phyloP scores from a whole-genome alignment of 1,140 invertebrate genomes.

The Macrobrachium rosenbergii region DNA sequence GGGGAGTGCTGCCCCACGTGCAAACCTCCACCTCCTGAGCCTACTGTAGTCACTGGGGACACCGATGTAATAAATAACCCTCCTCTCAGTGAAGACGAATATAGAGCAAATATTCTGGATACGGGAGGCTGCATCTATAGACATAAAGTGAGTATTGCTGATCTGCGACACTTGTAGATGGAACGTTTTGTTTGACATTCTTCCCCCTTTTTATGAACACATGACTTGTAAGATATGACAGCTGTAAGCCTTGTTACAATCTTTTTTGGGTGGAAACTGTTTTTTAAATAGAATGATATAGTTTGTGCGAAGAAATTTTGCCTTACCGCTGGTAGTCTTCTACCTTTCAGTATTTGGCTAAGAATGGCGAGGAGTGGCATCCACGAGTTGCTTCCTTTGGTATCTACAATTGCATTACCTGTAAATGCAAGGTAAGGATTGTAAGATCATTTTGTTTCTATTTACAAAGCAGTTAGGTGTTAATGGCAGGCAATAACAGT shows the following conservation, averaged over 20 bases:
- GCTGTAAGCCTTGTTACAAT: too few species aligned
- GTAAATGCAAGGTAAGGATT: constrained; percentile 84
- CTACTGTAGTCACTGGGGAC: too few species aligned
- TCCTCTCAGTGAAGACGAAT: neutral
- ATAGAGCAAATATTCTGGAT: constrained; percentile 8
- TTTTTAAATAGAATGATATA: too few species aligned
- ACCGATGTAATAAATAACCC: too few species aligned
- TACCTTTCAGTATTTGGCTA: constrained; percentile 73
- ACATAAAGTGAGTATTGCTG: neutral
- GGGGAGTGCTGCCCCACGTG: too few species aligned
- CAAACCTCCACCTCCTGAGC: too few species aligned
- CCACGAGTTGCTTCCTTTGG: constrained; percentile 83
- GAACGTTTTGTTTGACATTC: neutral
- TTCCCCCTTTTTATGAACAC: too few species aligned
- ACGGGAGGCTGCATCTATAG: constrained; percentile 37
- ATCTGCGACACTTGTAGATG: neutral
- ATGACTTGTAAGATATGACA: too few species aligned
- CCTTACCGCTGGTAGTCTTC: too few species aligned
- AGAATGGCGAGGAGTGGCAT: constrained; percentile 89
- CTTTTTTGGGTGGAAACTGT: too few species aligned
- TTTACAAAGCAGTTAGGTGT: constrained; percentile 23
- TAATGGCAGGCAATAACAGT: too few species aligned
- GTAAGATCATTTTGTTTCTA: neutral
- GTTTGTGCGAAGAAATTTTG: too few species aligned
- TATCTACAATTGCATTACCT: constrained; percentile 87